phyloP scores from a whole-genome alignment of 2,113 vertebrate species.

The Nesogale talazaci region DNA sequence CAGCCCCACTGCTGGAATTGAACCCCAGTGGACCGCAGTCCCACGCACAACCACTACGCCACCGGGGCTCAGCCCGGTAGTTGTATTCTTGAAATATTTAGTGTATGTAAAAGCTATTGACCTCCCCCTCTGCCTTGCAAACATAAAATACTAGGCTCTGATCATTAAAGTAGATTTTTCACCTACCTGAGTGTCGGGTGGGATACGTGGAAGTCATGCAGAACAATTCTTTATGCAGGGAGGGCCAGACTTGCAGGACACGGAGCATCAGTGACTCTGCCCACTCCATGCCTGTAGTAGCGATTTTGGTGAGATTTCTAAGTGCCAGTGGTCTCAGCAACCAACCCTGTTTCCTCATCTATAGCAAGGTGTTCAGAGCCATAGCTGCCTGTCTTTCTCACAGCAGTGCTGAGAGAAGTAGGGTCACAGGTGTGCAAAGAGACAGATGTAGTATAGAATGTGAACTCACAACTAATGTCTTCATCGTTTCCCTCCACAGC shows the following conservation, averaged over 20 bases:
- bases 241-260: background rate
- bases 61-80: no score
- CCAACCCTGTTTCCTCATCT: background rate
- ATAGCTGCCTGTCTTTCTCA: background rate
- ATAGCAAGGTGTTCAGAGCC: background rate
- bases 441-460: background rate
- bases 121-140: no score
- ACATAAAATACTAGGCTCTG: background rate
- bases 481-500: constrained; percentile 84
- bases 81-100: constrained; percentile 44
- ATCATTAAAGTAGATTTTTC: constrained; percentile 12
- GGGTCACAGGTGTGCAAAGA: background rate
- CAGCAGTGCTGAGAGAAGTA: background rate
- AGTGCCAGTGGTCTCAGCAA: background rate
- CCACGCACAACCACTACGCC: no score
- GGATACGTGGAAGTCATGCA: background rate
- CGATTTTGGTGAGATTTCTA: background rate
- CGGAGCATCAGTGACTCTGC: background rate
- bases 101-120: background rate
- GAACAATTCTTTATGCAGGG: background rate
- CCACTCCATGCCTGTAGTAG: background rate
- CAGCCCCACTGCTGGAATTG: no score
- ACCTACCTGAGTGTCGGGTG: background rate
- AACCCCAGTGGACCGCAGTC: no score
- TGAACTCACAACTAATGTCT: background rate